Conservation (phyloP, 1,140 invertebrate genomes). For the Protaetia brevitarsis region DNA sequence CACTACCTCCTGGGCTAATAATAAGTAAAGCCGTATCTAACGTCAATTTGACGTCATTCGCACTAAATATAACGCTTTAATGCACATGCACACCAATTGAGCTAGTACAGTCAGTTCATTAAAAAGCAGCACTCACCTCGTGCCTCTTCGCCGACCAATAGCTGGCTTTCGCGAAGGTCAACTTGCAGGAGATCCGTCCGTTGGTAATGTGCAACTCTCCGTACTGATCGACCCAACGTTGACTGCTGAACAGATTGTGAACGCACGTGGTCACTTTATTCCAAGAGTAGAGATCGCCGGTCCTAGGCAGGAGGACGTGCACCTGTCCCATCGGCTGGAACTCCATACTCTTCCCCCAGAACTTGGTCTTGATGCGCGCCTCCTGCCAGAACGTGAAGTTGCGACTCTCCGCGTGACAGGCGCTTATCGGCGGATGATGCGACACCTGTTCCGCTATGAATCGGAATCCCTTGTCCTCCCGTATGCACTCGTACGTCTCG, state of each 20-base stretch:
- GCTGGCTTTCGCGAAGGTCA: slow-evolving; percentile 80
- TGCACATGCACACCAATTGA: too few species aligned
- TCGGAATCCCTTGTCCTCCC: slow-evolving; percentile 72
- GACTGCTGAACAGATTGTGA: slow-evolving; percentile 78
- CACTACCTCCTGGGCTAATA: too few species aligned
- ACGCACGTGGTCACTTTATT: slow-evolving; percentile 88
- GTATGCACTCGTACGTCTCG: slow-evolving; percentile 80
- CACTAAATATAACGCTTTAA: too few species aligned
- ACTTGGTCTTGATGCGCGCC: slow-evolving; percentile 79
- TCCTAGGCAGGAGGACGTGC: slow-evolving; percentile 53
- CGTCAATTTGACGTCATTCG: too few species aligned
- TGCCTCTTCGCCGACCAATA: slow-evolving; percentile 77
- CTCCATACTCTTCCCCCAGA: slow-evolving; percentile 91
- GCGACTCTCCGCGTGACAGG: slow-evolving; percentile 74
- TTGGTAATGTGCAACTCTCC: slow-evolving; percentile 74
- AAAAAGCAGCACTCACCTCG: slow-evolving; percentile 59
- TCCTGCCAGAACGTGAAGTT: slow-evolving; percentile 81
- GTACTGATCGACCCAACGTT: slow-evolving; percentile 84
- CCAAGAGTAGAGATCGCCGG: slow-evolving; percentile 72
- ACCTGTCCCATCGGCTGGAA: slow-evolving; percentile 74
- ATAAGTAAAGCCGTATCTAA: too few species aligned
- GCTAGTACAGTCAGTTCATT: slow-evolving; percentile 18
- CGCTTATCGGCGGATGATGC: slow-evolving; percentile 83
- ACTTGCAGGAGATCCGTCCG: slow-evolving; percentile 67
- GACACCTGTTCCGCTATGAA: slow-evolving; percentile 77